phyloP scores from a whole-genome alignment of 2,113 vertebrate genomes.

The Echinops telfairi region DNA sequence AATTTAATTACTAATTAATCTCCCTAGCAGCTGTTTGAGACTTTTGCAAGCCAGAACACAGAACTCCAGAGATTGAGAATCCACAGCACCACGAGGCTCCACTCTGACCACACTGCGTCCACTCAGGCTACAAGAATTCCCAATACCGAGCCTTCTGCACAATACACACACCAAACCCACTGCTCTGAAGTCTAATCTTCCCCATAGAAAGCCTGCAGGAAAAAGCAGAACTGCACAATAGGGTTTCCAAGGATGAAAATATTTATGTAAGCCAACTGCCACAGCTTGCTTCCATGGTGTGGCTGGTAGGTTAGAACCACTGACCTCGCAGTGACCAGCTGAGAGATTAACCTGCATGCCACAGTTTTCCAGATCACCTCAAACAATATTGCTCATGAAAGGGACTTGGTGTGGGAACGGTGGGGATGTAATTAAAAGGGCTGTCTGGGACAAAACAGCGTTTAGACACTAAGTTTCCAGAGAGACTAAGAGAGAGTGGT shows the following conservation, averaged over 20 bases:
- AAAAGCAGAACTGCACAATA: neutral
- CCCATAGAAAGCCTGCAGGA: neutral
- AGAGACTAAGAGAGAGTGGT: neutral
- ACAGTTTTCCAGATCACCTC: constrained; percentile 49
- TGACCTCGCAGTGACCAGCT: too few species aligned
- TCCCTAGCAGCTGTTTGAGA: constrained; percentile 56
- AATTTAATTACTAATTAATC: constrained; percentile 74
- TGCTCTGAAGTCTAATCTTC: neutral
- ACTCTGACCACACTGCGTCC: constrained; percentile 5
- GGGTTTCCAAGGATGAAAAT: too few species aligned
- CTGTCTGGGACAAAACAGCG: neutral
- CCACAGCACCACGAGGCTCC: neutral
- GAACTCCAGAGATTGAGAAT: constrained; percentile 28
- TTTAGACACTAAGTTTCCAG: neutral
- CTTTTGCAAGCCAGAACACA: constrained; percentile 72
- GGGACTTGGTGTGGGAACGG: neutral
- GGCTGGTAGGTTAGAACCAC: too few species aligned
- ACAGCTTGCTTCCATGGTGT: too few species aligned
- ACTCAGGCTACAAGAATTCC: constrained; percentile 44
- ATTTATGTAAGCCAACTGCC: too few species aligned
- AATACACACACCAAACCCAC: neutral
- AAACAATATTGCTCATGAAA: neutral
- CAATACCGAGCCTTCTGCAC: constrained; percentile 41
- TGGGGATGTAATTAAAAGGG: neutral
- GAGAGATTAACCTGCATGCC: too few species aligned